phyloP scores from a whole-genome alignment of 2,113 vertebrate species.

The Porphyrio hochstetteri region DNA sequence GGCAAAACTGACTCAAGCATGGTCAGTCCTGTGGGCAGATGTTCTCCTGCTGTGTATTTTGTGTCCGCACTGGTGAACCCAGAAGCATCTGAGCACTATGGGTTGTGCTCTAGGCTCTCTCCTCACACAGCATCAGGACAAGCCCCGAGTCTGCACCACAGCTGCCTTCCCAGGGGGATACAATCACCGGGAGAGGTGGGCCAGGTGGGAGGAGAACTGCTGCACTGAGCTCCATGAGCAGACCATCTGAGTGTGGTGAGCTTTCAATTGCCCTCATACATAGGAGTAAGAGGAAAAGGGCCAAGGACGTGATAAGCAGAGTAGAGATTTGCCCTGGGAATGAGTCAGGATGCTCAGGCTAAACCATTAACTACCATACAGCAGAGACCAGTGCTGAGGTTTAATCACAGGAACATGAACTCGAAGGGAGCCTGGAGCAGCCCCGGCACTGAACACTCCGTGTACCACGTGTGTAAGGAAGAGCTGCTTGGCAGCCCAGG shows the following conservation, averaged over 20 bases:
- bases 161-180: neutral
- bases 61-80: neutral
- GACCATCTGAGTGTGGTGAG: neutral
- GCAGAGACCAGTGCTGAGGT: neutral
- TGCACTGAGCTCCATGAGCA: neutral
- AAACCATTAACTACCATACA: neutral
- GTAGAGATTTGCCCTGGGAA: neutral
- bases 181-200: neutral
- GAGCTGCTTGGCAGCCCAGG: neutral
- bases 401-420: accelerated
- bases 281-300: neutral
- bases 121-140: neutral
- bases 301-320: accelerated
- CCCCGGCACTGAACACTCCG: accelerated
- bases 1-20: neutral
- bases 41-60: neutral
- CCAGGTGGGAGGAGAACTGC: neutral
- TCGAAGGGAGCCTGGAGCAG: accelerated
- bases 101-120: neutral
- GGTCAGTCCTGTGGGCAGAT: neutral
- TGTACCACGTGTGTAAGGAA: accelerated
- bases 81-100: neutral
- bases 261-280: neutral
- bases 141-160: neutral
- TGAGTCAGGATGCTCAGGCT: neutral